A percentile compares a stretch with the other conserved stretches of the same genome.
Evolutionary conservation across 2,888 invertebrate species (phyloP).

Genomic region (Hemicrepidius hirtus): DNA sequence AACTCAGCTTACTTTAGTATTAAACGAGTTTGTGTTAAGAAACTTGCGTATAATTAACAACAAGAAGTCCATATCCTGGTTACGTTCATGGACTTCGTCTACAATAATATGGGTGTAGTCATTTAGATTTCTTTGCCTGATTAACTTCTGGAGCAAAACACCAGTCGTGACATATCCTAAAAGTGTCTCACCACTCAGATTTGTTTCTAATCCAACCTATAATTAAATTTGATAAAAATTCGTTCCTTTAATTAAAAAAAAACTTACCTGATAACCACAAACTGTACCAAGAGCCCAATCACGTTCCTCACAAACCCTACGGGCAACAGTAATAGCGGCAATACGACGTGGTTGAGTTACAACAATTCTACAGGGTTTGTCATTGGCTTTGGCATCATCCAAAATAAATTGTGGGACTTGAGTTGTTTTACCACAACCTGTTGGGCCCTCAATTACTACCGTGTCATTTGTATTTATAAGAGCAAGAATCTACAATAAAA

Average conservation of each 20-base stretch:
- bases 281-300: constrained; percentile 87
- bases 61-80: constrained; percentile 93
- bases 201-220: constrained; percentile 82
- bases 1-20: constrained; percentile 74
- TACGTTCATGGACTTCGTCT: constrained; percentile 96
- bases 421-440: constrained; percentile 96
- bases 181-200: constrained; percentile 80
- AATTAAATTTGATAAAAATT: too few species aligned
- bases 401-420: constrained; percentile 95
- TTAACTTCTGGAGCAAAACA: constrained; percentile 86
- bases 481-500: constrained; percentile 42
- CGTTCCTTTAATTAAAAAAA: constrained; percentile 73
- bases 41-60: constrained; percentile 88
- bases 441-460: constrained; percentile 91
- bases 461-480: constrained; percentile 70
- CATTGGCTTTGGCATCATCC: constrained; percentile 81
- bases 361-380: constrained; percentile 86
- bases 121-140: constrained; percentile 81
- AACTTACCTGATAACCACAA: constrained; percentile 91
- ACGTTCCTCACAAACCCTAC: constrained; percentile 88
- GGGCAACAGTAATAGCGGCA: constrained; percentile 93
- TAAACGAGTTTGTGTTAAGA: constrained; percentile 79
- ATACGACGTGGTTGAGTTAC: constrained; percentile 96
- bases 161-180: constrained; percentile 93
- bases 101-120: constrained; percentile 92